Evolutionary conservation across 2,113 vertebrate species (phyloP), one percentile per base, ranked within the genome.

Genomic region (Bubalus kerabau): DNA sequence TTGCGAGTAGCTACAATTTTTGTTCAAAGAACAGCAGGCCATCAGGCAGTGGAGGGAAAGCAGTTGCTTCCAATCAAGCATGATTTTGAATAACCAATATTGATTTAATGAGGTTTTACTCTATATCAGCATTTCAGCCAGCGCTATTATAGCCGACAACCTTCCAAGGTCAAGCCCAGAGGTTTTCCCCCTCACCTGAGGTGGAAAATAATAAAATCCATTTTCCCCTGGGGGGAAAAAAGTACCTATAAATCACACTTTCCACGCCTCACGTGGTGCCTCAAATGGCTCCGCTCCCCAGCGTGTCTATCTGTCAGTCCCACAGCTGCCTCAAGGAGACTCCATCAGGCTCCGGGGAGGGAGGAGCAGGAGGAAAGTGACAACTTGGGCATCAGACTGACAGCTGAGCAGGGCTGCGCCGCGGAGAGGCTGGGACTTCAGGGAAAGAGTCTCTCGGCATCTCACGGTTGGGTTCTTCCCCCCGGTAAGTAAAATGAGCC

Each of bases 31-130:
- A 96, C 91, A 96, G 24, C 78, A 80, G 76, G 90, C 82, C 84
- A 96, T 97, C 87, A 15, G 91, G 93, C 64, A 94, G 95, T 95
- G 36, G 59, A 92, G 84, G 84, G 82, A 94, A 82, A 96, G 95
- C 96, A 95, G 93, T 98, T 98, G 93, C 93, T 78, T 98, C 98
- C 94, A 98, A 98, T 98, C 96, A 98, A 97, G 97, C 96, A 96
- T 97, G 96, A 98, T 97, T 98, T 97, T 96, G 97, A 98, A 98
- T 98, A 98, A 98, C 95, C 96, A 98, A 96, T 97, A 98, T 98
- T 97, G 98, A 98, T 98, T 98, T 98, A 98, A 98, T 98, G 97
- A 98, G 97, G 97, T 96, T 98, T 97, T 96, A 90, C 92, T 97
- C 95, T 92, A 46, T 97, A 97, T 97, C 98, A 98, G 97, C 98